A percentile compares a stretch with the other conserved stretches of the same genome.
Evolutionary conservation across 2,113 vertebrate genomes (phyloP).

Genomic region (Galeopterus variegatus): DNA sequence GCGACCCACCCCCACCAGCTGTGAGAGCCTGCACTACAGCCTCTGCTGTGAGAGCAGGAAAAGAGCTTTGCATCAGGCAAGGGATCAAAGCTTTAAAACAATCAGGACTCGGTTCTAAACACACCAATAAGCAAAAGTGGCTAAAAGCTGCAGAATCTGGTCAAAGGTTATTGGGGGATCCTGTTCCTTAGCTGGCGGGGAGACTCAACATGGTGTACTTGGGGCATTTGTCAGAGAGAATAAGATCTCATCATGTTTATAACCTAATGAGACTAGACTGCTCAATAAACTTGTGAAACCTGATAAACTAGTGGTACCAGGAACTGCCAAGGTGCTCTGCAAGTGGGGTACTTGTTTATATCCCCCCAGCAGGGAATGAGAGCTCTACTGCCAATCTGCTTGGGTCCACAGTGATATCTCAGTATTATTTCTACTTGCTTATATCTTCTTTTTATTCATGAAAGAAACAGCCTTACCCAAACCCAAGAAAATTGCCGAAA

Average conservation of each 20-base stretch:
- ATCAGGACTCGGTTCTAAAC: neutral
- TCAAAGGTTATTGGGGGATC: neutral
- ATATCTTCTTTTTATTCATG: neutral
- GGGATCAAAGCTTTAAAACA: neutral
- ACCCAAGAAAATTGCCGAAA: conserved; percentile 4
- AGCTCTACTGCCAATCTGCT: neutral
- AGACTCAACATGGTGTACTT: neutral
- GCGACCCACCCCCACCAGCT: neutral
- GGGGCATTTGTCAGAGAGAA: neutral
- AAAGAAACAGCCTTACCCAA: neutral
- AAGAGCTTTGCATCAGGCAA: neutral
- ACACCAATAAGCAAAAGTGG: neutral
- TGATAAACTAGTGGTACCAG: neutral
- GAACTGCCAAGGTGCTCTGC: neutral
- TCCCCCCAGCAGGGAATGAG: neutral
- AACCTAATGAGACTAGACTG: neutral
- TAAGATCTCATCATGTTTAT: neutral
- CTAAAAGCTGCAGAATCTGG: neutral
- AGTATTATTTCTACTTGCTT: neutral
- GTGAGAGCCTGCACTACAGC: neutral
- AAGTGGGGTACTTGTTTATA: neutral
- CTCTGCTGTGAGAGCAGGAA: neutral
- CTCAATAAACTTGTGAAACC: neutral
- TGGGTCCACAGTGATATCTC: neutral
- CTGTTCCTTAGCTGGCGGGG: neutral